phyloP scores from a whole-genome alignment of 2,113 vertebrate genomes.

The Perognathus longimembris region DNA sequence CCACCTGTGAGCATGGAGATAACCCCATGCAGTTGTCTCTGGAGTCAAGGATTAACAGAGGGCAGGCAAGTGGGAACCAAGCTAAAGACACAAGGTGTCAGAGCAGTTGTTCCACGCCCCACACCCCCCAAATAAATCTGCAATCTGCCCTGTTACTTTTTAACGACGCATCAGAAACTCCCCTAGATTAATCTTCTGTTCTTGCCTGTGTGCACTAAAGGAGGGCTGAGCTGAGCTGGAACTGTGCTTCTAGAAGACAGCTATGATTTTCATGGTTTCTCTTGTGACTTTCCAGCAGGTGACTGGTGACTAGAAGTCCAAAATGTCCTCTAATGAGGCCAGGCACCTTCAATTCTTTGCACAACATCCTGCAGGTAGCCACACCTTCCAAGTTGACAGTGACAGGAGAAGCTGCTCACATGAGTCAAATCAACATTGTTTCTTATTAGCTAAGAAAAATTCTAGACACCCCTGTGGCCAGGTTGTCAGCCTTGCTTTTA shows the following conservation, averaged over 20 bases:
- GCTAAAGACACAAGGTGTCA: not conserved
- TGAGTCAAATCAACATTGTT: not conserved
- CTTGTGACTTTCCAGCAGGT: not conserved
- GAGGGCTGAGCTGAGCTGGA: not conserved
- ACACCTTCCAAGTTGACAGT: not conserved
- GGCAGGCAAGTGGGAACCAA: not conserved
- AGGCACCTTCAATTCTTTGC: not conserved
- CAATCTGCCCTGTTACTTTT: too few relatives aligned
- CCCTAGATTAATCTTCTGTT: not conserved
- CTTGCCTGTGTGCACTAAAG: not conserved
- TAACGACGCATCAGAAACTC: not conserved
- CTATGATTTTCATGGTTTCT: not conserved
- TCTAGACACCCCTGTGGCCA: not conserved
- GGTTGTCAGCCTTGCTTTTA: slow-evolving; percentile 4
- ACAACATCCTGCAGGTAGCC: not conserved
- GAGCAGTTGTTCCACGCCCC: not conserved
- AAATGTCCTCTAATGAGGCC: slow-evolving; percentile 6
- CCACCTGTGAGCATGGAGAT: not conserved
- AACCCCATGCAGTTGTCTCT: not conserved
- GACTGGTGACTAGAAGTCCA: not conserved
- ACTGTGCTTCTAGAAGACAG: not conserved
- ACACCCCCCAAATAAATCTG: not conserved
- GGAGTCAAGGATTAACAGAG: not conserved
- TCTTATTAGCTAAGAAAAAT: not conserved
- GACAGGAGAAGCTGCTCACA: not conserved